Evolutionary conservation across 2,888 invertebrate genomes (phyloP).

Genomic region (Noctua janthe): DNA sequence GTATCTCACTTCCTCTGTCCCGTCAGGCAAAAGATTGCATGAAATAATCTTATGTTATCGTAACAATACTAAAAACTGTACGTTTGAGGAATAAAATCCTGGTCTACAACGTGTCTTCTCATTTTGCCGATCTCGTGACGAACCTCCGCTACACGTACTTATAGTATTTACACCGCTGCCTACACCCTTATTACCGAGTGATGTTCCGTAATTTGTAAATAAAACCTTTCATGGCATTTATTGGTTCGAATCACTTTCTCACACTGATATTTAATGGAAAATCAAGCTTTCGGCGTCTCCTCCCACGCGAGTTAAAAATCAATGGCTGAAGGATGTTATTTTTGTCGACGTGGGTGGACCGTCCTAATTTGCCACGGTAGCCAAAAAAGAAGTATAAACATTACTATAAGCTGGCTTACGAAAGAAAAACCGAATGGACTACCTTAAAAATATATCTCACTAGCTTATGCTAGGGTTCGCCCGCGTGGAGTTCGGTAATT

Average conservation of each 20-base stretch:
- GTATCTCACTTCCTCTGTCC: not conserved
- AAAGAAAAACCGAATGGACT: not conserved
- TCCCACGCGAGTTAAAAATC: slow-evolving; percentile 17
- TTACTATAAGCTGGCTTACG: not conserved
- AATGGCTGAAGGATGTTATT: slow-evolving; percentile 28
- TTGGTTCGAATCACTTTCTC: not conserved
- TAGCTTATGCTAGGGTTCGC: too few species aligned
- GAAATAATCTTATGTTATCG: not conserved
- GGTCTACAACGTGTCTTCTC: not conserved
- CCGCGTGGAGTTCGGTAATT: too few species aligned
- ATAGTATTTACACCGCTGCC: not conserved
- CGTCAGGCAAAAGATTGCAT: not conserved
- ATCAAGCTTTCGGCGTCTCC: not conserved
- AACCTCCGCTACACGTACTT: not conserved
- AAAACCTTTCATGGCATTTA: not conserved
- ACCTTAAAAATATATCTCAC: not conserved
- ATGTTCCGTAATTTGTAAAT: too few species aligned
- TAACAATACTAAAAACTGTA: not conserved
- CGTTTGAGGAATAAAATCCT: not conserved
- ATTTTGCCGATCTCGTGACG: not conserved
- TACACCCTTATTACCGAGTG: too few species aligned
- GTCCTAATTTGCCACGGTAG: not conserved
- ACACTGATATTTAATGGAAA: not conserved
- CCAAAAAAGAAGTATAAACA: not conserved
- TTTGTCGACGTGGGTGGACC: not conserved